Conservation (phyloP, 2,888 invertebrate species). For the Tenthredo notha region DNA sequence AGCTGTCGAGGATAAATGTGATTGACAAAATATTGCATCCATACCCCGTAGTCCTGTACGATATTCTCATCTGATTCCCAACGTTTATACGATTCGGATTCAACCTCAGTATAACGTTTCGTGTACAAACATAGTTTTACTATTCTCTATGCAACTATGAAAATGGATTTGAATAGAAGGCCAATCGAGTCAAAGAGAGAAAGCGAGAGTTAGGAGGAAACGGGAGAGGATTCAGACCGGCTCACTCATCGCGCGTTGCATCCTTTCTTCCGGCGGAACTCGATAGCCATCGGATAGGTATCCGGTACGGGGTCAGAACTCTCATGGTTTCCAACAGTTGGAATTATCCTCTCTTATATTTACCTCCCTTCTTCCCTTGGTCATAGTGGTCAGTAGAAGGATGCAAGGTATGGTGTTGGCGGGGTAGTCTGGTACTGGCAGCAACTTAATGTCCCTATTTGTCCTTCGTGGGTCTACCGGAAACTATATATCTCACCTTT, state of each 20-base stretch:
- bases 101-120: not conserved
- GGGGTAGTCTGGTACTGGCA: slow-evolving; percentile 59
- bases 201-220: slow-evolving; percentile 46
- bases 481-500: slow-evolving; percentile 66
- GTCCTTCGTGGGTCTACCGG: slow-evolving; percentile 71
- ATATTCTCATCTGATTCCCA: not conserved
- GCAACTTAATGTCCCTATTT: slow-evolving; percentile 76
- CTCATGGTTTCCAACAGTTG: slow-evolving; percentile 1
- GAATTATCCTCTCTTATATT: slow-evolving; percentile 14
- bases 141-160: not conserved
- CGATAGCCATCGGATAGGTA: slow-evolving; percentile 73
- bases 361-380: not conserved
- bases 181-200: not conserved
- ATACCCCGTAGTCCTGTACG: not conserved
- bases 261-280: slow-evolving; percentile 74
- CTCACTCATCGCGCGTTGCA: slow-evolving; percentile 65
- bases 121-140: not conserved
- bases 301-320: slow-evolving; percentile 58
- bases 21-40: slow-evolving; percentile 7
- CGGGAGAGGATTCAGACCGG: slow-evolving; percentile 50
- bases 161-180: not conserved
- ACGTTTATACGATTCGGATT: not conserved
- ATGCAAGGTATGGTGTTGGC: not conserved
- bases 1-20: slow-evolving; percentile 11
- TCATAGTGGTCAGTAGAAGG: slow-evolving; percentile 10